Percentiles rank a stretch among this genome's conserved stretches.
These are phyloP conservation scores for Copsychus sechellarum DNA, from an alignment of 2,113 vertebrate species.

Conservation along the genomic window DNA sequence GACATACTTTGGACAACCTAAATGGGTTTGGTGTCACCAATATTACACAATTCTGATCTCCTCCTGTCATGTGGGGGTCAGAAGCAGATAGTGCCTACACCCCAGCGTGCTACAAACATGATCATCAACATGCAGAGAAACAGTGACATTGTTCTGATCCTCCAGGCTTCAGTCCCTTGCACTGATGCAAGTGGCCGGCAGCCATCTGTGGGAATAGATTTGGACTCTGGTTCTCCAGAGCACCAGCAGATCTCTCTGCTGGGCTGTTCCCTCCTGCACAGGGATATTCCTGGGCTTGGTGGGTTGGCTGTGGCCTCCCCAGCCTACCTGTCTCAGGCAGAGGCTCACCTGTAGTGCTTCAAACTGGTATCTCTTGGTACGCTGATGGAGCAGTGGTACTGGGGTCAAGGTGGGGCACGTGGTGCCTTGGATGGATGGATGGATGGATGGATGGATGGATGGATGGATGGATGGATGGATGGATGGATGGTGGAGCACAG, in stretches of 20 bases:
- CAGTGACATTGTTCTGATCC: neutral
- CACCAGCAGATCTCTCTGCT: neutral
- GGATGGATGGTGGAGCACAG: neutral
- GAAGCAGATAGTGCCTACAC: neutral
- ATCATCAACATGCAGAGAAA: neutral
- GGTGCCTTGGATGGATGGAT: neutral
- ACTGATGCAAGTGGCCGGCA: neutral
- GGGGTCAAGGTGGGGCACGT: neutral
- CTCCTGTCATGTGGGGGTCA: neutral
- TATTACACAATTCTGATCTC: neutral
- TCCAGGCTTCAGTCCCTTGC: rapidly evolving
- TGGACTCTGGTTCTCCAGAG: neutral
- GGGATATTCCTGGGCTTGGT: neutral
- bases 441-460: neutral
- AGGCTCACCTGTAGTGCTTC: neutral
- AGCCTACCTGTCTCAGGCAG: neutral
- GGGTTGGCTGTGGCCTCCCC: neutral
- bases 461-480: neutral
- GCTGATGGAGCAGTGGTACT: neutral
- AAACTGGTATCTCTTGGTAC: neutral
- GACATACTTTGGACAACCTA: too few species aligned
- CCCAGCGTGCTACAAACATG: rapidly evolving
- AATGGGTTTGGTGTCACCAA: too few species aligned
- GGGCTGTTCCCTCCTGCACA: neutral
- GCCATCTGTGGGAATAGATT: neutral